Evolutionary conservation across 2,113 vertebrate species (phyloP).

Genomic region (Natator depressus): DNA sequence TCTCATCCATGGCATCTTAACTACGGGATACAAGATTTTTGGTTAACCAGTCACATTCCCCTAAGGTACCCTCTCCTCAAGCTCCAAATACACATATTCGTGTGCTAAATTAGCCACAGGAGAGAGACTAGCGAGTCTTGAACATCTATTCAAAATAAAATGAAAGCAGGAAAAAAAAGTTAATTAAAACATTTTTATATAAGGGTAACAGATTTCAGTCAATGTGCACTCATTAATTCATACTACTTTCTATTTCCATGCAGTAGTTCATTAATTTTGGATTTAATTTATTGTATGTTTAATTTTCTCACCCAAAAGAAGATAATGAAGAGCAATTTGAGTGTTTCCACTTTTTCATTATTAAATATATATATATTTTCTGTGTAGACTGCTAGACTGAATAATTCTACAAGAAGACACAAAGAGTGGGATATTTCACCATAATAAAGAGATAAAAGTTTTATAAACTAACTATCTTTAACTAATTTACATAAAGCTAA

Average conservation of each 20-base stretch:
- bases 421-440: not conserved
- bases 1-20: not conserved
- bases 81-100: not conserved
- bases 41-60: not conserved
- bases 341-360: not conserved
- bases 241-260: not conserved
- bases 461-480: not conserved
- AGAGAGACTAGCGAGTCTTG: not conserved
- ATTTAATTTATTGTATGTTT: not conserved
- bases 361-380: not conserved
- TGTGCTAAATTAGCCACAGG: not conserved
- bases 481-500: not conserved
- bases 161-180: not conserved
- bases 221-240: not conserved
- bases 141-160: not conserved
- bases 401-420: not conserved
- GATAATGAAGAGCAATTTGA: not conserved
- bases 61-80: not conserved
- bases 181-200: conserved; percentile 21
- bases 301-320: not conserved
- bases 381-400: not conserved
- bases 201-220: not conserved
- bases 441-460: not conserved
- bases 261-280: not conserved
- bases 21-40: accelerated